Percentiles rank a stretch among this genome's conserved stretches.
Conservation (phyloP, 2,113 vertebrate species). For the Myiopsitta monachus region DNA sequence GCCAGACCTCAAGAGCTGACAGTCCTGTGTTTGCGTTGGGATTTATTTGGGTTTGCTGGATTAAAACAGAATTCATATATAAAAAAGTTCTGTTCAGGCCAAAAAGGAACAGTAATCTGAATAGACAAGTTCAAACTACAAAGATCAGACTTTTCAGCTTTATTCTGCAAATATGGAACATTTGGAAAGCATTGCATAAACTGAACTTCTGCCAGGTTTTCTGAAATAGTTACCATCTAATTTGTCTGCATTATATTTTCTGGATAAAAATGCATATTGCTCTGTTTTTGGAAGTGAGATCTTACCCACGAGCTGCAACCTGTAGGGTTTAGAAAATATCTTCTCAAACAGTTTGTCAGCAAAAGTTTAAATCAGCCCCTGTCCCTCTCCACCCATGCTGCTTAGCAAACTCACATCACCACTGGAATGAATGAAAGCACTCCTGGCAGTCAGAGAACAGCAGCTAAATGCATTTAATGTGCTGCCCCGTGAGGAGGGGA, state of each 20-base stretch:
- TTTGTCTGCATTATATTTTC: constrained; percentile 53
- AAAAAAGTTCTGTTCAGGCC: background rate
- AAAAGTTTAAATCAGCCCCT: background rate
- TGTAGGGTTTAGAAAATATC: background rate
- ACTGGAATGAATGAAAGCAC: background rate
- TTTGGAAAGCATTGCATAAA: constrained; percentile 69
- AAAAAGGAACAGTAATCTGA: constrained; percentile 45
- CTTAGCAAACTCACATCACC: background rate
- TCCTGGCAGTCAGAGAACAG: background rate
- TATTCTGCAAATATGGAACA: constrained; percentile 62
- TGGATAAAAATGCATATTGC: constrained; percentile 46
- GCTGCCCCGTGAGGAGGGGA: background rate
- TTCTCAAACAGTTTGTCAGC: background rate
- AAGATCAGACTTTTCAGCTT: constrained; percentile 65
- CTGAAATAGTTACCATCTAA: constrained; percentile 60
- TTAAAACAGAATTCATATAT: background rate
- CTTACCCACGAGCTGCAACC: background rate
- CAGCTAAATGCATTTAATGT: background rate
- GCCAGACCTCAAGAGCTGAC: background rate
- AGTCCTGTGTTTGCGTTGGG: background rate
- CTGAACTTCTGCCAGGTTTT: constrained; percentile 62
- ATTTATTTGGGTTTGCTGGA: constrained; percentile 20
- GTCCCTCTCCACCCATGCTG: background rate
- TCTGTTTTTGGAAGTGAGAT: constrained; percentile 54
- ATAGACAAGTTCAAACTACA: constrained; percentile 49